Percentiles rank a stretch among this genome's conserved stretches.
These are phyloP conservation scores for Elanoides forficatus DNA, from an alignment of 2,113 vertebrate genomes.

Conservation along the genomic window DNA sequence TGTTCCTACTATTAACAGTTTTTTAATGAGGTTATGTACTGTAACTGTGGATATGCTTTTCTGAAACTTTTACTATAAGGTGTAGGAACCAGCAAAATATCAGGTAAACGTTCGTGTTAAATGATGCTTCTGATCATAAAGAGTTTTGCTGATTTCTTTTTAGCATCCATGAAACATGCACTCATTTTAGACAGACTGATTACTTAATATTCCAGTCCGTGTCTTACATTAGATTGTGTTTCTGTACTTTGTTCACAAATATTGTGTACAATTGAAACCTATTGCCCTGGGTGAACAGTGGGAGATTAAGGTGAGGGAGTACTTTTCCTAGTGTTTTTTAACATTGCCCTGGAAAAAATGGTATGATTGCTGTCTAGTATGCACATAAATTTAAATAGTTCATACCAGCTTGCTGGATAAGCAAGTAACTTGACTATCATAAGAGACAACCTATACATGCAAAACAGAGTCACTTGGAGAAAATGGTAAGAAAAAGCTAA, in stretches of 20 bases:
- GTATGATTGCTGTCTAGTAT: background rate
- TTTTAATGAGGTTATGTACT: background rate
- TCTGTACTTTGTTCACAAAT: background rate
- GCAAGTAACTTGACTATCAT: background rate
- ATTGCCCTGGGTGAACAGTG: background rate
- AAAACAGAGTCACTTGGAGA: background rate
- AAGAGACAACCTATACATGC: background rate
- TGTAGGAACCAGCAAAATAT: background rate
- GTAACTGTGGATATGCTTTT: background rate
- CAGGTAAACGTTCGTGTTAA: background rate
- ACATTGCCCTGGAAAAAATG: background rate
- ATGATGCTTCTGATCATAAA: background rate
- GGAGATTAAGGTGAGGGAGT: background rate
- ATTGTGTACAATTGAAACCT: background rate
- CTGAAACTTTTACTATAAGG: background rate
- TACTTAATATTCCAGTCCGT: background rate
- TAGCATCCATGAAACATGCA: background rate
- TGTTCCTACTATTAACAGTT: background rate
- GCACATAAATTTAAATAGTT: background rate
- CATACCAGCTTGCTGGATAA: background rate
- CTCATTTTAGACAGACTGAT: background rate
- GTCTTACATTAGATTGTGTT: background rate
- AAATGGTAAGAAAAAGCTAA: background rate
- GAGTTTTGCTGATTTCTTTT: background rate
- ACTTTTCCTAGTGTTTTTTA: background rate